Conservation (phyloP, 2,113 vertebrate species). For the Ptyas mucosa region DNA sequence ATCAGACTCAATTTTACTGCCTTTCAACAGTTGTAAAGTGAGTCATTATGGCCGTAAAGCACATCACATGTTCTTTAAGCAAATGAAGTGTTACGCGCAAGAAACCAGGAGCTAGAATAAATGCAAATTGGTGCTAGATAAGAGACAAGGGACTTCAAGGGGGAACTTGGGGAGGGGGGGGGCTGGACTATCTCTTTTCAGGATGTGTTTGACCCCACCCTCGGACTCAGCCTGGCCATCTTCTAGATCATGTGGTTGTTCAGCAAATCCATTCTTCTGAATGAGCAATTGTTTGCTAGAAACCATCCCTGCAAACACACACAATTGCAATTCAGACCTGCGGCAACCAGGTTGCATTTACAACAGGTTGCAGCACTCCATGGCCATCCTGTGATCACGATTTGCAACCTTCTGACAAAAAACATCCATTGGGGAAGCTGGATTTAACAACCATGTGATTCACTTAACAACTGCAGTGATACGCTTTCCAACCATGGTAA, state of each 20-base stretch:
- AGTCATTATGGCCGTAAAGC: background rate
- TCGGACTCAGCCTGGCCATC: background rate
- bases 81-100: background rate
- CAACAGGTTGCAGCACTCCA: background rate
- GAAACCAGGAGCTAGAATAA: background rate
- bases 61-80: background rate
- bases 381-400: background rate
- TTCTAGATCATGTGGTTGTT: background rate
- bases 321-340: background rate
- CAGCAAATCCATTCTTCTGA: background rate
- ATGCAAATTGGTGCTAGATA: background rate
- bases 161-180: background rate
- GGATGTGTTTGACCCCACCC: background rate
- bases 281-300: background rate
- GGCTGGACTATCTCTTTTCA: background rate
- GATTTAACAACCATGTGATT: background rate
- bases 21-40: background rate
- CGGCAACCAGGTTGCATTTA: background rate
- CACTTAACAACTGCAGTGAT: background rate
- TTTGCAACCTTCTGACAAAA: background rate
- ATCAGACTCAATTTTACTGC: no score
- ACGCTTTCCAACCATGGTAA: background rate
- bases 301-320: background rate
- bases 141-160: background rate
- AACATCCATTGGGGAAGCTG: background rate